A percentile compares a stretch with the other conserved stretches of the same genome.
phyloP scores from a whole-genome alignment of 1,140 invertebrate genomes.

The Sitobion miscanthi region DNA sequence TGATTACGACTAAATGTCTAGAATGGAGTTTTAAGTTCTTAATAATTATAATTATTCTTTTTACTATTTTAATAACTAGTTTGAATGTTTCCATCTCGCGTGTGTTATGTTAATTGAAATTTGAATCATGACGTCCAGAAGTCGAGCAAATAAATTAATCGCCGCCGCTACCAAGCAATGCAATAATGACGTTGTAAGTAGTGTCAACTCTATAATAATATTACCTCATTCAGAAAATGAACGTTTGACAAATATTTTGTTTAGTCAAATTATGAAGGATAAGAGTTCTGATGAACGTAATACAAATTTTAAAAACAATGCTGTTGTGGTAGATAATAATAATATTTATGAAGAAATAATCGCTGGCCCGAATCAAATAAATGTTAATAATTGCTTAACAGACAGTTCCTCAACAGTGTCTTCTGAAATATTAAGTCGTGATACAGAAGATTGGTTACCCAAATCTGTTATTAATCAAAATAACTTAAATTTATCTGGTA shows the following conservation, averaged over 20 bases:
- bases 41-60: too few relatives aligned
- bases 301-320: neutral
- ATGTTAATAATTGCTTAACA: neutral
- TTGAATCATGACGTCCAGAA: too few relatives aligned
- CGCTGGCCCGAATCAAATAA: neutral
- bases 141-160: neutral
- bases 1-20: too few relatives aligned
- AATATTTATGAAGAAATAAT: slow-evolving; percentile 6
- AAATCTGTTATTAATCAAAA: slow-evolving; percentile 11
- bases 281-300: neutral
- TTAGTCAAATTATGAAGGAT: slow-evolving; percentile 5
- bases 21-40: too few relatives aligned
- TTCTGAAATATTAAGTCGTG: neutral
- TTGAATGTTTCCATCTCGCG: too few relatives aligned
- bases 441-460: slow-evolving; percentile 8
- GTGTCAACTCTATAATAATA: neutral
- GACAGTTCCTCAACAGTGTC: neutral
- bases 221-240: neutral
- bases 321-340: slow-evolving; percentile 3
- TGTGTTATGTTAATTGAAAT: too few relatives aligned
- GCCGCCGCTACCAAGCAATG: neutral
- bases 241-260: slow-evolving; percentile 7
- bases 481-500: slow-evolving; percentile 18
- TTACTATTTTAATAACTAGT: too few relatives aligned
- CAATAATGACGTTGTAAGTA: neutral